Evolutionary conservation across 2,888 invertebrate species (phyloP), one percentile per base, ranked within the genome.

Genomic region (Dasypogon diadema): DNA sequence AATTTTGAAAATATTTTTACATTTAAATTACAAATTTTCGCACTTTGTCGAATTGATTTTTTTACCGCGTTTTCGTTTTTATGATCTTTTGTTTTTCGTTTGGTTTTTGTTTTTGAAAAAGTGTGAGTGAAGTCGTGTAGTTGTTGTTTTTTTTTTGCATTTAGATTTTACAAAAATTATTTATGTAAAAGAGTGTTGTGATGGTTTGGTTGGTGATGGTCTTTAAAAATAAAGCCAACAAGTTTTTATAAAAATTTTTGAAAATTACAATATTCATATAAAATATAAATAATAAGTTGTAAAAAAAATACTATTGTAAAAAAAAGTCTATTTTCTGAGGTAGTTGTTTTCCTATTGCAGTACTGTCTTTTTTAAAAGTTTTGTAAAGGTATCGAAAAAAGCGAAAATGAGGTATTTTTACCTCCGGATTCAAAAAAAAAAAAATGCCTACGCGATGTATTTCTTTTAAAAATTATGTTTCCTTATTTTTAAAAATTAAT

Each of bases 291-390:
- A 65, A 65, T 65, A 65, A 65, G 24, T 65, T 65, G 48, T 65
- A 65, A 65, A 65, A 63, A 30, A 42, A 65, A 65, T 65, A 65
- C 65, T 48, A 65, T 65, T 65, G 65, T 65, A 65, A 65, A 65
- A 63, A 30, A 8, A 65, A 65, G 65, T 65, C 65, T 65, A 68
- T 75, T 81, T 79, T 83, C 85, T n/a, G 85, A 85, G 85, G 85
- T 85, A 85, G 85, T 83, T 85, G 75, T 81, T 83, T 85, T 83
- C 81, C 85, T 85, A 85, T 85, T 85, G 85, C 84, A 84, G 84
- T 84, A 83, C 83, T 81, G 82, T 83, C 81, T 79, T 77, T 82
- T 81, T 16, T 18, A 51, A 21, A 46, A 65, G 37, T 24, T 14
- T 65, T 65, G 46, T 65, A 46, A 65, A 65, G 24, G 48, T 22